Percentiles rank a stretch among this genome's conserved stretches.
Conservation (phyloP, 2,113 vertebrate species). For the Coregonus clupeaformis region DNA sequence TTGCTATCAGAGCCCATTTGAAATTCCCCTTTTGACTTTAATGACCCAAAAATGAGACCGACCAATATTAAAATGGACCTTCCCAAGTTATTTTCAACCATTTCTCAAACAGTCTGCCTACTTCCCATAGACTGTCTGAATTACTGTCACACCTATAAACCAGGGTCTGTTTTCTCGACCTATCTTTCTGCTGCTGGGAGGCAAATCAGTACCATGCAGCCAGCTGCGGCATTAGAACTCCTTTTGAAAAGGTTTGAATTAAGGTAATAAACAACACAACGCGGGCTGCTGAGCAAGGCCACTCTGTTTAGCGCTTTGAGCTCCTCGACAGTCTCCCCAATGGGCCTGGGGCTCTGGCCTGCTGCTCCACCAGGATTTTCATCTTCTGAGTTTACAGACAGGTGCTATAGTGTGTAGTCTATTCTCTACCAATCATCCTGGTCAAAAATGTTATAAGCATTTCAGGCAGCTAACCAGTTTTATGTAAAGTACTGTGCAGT, state of each 20-base stretch:
- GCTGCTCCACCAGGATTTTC: no score
- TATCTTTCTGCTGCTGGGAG: background rate
- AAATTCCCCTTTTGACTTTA: no score
- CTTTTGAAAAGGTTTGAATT: slow-evolving; percentile 16
- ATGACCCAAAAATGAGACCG: no score
- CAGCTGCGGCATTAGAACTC: background rate
- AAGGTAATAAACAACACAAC: slow-evolving; percentile 25
- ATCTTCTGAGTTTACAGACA: no score
- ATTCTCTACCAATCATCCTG: background rate
- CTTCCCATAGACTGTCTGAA: no score
- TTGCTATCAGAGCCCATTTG: no score
- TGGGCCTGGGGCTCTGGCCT: background rate
- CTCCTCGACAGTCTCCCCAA: background rate
- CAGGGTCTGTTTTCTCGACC: background rate
- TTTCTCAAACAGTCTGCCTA: no score
- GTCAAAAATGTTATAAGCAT: background rate
- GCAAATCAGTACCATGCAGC: background rate
- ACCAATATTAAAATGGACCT: no score
- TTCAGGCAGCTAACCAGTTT: background rate
- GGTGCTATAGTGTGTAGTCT: background rate
- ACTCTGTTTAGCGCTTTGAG: no score
- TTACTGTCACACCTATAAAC: no score
- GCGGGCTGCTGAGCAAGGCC: background rate
- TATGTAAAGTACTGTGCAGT: no score
- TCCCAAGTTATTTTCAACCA: no score